Evolutionary conservation across 2,888 invertebrate genomes (phyloP).

Genomic region (Rhagium mordax): DNA sequence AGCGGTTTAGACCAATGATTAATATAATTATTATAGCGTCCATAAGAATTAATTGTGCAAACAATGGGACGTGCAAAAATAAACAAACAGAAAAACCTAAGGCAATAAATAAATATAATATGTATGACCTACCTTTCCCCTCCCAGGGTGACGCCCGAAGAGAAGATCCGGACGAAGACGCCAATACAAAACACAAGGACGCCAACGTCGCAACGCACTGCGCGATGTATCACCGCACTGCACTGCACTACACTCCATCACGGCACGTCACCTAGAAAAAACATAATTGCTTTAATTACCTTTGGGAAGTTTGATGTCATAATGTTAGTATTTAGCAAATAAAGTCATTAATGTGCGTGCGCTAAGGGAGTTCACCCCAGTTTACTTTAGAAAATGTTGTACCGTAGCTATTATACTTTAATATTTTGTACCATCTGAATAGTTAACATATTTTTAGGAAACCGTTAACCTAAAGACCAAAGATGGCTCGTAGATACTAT

Average conservation of each 20-base stretch:
- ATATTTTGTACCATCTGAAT: neutral
- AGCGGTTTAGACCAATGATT: neutral
- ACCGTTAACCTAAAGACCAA: neutral
- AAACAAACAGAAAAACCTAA: constrained; percentile 18
- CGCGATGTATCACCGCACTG: constrained; percentile 58
- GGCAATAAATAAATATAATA: constrained; percentile 16
- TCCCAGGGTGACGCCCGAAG: constrained; percentile 53
- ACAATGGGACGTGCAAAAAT: constrained; percentile 18
- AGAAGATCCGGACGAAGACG: constrained; percentile 58
- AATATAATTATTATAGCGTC: constrained; percentile 11
- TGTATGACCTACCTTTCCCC: constrained; percentile 31
- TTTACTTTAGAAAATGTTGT: neutral
- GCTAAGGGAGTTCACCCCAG: constrained; percentile 5
- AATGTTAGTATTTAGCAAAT: constrained; percentile 45
- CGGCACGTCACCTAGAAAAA: constrained; percentile 59
- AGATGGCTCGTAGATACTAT: neutral
- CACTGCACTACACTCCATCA: constrained; percentile 53
- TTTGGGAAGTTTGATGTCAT: constrained; percentile 42
- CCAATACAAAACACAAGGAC: constrained; percentile 64
- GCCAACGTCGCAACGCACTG: constrained; percentile 62
- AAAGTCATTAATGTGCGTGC: constrained; percentile 24
- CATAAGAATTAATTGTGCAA: constrained; percentile 28
- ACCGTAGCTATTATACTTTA: neutral
- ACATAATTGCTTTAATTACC: constrained; percentile 52
- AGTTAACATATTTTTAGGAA: neutral